Conservation (phyloP, 2,888 invertebrate species). For the Dicycla oo region DNA sequence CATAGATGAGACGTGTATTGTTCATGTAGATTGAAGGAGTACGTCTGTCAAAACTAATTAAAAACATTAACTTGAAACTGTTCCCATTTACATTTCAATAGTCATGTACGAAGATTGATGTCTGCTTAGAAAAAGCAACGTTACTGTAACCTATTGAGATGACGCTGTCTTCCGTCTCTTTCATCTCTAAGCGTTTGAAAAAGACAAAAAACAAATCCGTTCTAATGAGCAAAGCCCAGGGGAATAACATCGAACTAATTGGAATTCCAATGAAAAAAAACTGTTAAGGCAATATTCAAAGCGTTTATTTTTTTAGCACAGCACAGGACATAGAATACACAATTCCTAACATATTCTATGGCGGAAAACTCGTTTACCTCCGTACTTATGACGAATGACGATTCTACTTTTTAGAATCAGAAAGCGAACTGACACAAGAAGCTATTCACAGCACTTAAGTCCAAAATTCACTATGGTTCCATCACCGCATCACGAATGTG, state of each 20-base stretch:
- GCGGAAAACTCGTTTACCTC: slow-evolving; percentile 23
- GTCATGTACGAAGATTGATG: slow-evolving; percentile 27
- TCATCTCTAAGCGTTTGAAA: slow-evolving; percentile 31
- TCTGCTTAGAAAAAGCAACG: slow-evolving; percentile 26
- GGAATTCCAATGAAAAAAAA: slow-evolving; percentile 40
- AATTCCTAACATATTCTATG: slow-evolving; percentile 34
- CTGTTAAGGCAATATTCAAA: slow-evolving; percentile 34
- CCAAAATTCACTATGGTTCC: slow-evolving; percentile 54
- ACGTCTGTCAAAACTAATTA: not conserved
- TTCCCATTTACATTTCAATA: not conserved
- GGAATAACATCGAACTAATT: slow-evolving; percentile 63
- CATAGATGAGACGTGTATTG: not conserved
- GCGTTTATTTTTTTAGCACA: slow-evolving; percentile 48
- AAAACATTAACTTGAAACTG: not conserved
- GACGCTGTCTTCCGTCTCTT: slow-evolving; percentile 44
- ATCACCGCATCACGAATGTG: slow-evolving; percentile 87
- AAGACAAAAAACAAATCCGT: slow-evolving; percentile 39
- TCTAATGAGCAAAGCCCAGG: slow-evolving; percentile 43
- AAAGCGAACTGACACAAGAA: slow-evolving; percentile 48
- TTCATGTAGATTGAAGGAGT: not conserved
- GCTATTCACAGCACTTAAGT: slow-evolving; percentile 68
- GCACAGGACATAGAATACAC: slow-evolving; percentile 29
- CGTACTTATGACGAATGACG: slow-evolving; percentile 15
- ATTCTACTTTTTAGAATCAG: slow-evolving; percentile 28
- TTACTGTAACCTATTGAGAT: slow-evolving; percentile 49